Percentiles rank a stretch among this genome's conserved stretches.
Evolutionary conservation across 2,797 vertebrate genomes (phyloP).

Genomic region (Myotis daubentonii): DNA sequence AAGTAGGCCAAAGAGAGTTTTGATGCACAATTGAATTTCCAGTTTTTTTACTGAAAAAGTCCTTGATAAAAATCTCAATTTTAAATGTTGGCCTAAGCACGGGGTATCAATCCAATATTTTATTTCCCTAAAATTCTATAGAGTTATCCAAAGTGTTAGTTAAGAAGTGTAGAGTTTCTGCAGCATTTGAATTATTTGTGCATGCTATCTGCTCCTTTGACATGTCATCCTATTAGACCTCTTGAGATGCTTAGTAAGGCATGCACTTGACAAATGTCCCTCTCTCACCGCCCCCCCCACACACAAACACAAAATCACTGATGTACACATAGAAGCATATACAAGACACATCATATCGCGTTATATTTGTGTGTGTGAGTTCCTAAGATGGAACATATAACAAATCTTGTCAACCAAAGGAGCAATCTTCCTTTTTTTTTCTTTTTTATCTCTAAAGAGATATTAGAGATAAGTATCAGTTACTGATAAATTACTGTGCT

Average conservation of each 20-base stretch:
- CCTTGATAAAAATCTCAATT: background rate
- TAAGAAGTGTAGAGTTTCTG: background rate
- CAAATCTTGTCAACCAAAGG: background rate
- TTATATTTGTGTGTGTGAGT: constrained; percentile 3
- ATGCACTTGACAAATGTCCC: background rate
- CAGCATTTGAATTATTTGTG: background rate
- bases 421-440: background rate
- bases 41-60: background rate
- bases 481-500: background rate
- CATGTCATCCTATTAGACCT: background rate
- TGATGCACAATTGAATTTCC: background rate
- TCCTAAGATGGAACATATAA: background rate
- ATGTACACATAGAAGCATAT: background rate
- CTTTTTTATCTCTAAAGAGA: background rate
- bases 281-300: background rate
- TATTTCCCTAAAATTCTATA: background rate
- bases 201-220: background rate
- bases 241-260: constrained; percentile 18
- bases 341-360: background rate
- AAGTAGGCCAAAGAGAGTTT: background rate
- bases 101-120: background rate
- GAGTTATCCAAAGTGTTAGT: background rate
- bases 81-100: background rate
- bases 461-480: background rate
- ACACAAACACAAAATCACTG: background rate